Conservation (phyloP, 1,140 invertebrate species). For the Solenopsis invicta region DNA sequence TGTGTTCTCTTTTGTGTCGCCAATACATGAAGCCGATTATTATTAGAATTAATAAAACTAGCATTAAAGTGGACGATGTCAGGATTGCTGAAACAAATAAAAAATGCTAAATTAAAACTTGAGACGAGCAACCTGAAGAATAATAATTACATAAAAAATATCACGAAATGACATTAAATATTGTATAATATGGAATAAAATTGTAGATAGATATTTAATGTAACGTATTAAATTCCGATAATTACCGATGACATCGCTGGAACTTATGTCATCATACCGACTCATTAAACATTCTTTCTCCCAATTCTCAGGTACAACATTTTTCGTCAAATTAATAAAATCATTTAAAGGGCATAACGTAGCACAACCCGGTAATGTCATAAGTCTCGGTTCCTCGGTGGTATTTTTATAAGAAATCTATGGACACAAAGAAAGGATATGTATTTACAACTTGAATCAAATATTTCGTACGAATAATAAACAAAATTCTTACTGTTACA, state of each 20-base stretch:
- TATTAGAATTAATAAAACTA: slow-evolving; percentile 80
- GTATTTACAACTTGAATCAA: neutral
- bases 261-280: slow-evolving; percentile 72
- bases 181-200: neutral
- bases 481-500: slow-evolving; percentile 83
- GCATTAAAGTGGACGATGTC: slow-evolving; percentile 80
- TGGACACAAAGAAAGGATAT: slow-evolving; percentile 65
- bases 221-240: slow-evolving; percentile 31
- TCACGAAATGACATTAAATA: neutral
- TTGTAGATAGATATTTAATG: neutral
- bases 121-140: slow-evolving; percentile 11
- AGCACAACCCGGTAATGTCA: slow-evolving; percentile 89
- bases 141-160: slow-evolving; percentile 5
- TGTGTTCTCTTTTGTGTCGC: slow-evolving; percentile 81
- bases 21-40: slow-evolving; percentile 83
- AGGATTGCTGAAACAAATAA: slow-evolving; percentile 82
- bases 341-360: slow-evolving; percentile 88
- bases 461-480: slow-evolving; percentile 17
- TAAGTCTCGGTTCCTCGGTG: slow-evolving; percentile 85
- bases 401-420: slow-evolving; percentile 90
- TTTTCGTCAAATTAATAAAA: slow-evolving; percentile 87
- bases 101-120: slow-evolving; percentile 26
- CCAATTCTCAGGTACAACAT: slow-evolving; percentile 88
- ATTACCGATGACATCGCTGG: slow-evolving; percentile 81
- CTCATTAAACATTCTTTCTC: slow-evolving; percentile 87